Base-by-base conservation (phyloP, 2,888 invertebrate genomes). In the Eustalomyia histrio region DNA sequence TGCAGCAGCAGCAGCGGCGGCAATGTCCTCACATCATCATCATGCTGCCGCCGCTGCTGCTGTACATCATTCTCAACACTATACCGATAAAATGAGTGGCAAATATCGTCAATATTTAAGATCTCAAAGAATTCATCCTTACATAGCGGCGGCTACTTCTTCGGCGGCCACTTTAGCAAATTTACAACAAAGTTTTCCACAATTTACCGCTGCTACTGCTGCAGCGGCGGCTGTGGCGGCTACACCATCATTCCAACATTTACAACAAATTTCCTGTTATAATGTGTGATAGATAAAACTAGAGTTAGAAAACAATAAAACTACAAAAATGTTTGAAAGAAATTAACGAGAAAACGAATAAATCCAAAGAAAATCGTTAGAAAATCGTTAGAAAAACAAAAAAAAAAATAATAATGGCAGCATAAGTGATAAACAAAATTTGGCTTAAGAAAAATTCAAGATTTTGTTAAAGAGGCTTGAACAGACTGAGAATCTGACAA, bases 31-130 rank as follows among this genome's bases (percentile, higher is more conserved):
- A 33, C 76, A 82, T 65, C 72, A 78, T 61, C 65, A 52, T 29
- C 57, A 69, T 24, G 21, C 50, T 5, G 55, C 72, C 47, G 74
- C 82, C 61, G 80, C 81, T 57, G 75, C 83, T 6, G 79, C 82
- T 33, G 79, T 80, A 69, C 76, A 83, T 67, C 83, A 79, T 47
- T 64, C 81, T 21, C 84, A 85, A 57, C 84, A 85, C 17, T 83
- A 84, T 60, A 83, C 80, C 80, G 88, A 88, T 39, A 88, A 88
- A 74, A 80, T 89, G 57, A 91, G 92, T 85, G 92, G 92, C 80
- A 92, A 92, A 89, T 92, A 92, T 88, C 90, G 92, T 83, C 92
- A 92, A 89, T 93, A 92, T 87, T 88, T 92, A 86, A 91, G 92
- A 83, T 91, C 92, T 68, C 92, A 92, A 87, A 91, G 93, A 86